phyloP scores from a whole-genome alignment of 1,140 invertebrate species.

The Bradynema listronoti region DNA sequence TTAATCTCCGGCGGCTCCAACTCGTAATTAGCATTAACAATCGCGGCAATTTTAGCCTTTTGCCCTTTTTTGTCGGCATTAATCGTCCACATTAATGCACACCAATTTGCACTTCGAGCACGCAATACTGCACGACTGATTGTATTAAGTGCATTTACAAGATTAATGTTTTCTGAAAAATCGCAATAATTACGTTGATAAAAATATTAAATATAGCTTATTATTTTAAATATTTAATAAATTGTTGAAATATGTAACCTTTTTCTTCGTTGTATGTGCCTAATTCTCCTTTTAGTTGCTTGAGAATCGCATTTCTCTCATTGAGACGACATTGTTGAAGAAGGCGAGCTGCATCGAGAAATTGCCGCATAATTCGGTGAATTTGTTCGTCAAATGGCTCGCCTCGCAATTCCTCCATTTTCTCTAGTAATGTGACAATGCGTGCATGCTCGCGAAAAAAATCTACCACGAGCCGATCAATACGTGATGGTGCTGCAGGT shows the following conservation, averaged over 20 bases:
- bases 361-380: slow-evolving; percentile 43
- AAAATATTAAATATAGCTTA: neutral
- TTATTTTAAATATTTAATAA: too few species aligned
- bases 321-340: slow-evolving; percentile 49
- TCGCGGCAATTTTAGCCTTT: slow-evolving; percentile 31
- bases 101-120: slow-evolving; percentile 54
- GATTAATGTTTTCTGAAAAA: slow-evolving; percentile 47
- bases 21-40: slow-evolving; percentile 41
- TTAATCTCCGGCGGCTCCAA: slow-evolving; percentile 54
- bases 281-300: slow-evolving; percentile 51
- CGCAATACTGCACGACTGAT: slow-evolving; percentile 46
- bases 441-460: slow-evolving; percentile 73
- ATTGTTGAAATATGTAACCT: too few species aligned
- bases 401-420: slow-evolving; percentile 54
- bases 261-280: slow-evolving; percentile 50
- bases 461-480: slow-evolving; percentile 75
- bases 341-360: slow-evolving; percentile 48
- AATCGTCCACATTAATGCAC: slow-evolving; percentile 50
- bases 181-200: neutral
- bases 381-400: slow-evolving; percentile 32
- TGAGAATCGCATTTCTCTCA: slow-evolving; percentile 47
- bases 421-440: slow-evolving; percentile 59
- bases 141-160: slow-evolving; percentile 35
- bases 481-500: slow-evolving; percentile 72
- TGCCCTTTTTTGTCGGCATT: slow-evolving; percentile 36